Conservation (phyloP, 2,888 invertebrate species). For the Tanypteryx hageni region DNA sequence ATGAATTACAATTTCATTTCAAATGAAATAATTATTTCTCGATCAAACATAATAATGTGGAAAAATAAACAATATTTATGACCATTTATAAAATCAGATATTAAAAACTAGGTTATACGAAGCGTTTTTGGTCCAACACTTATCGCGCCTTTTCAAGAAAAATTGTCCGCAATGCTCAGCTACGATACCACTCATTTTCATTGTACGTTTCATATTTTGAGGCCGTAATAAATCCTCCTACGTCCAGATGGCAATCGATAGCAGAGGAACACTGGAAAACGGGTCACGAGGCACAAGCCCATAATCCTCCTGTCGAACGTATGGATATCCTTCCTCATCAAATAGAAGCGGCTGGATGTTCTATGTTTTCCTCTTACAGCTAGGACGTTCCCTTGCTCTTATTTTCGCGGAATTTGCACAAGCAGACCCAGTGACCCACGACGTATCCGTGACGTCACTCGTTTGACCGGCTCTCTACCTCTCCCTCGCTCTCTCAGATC, state of each 20-base stretch:
- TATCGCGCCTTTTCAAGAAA: too few relatives aligned
- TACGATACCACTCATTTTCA: too few relatives aligned
- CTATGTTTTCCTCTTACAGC: not conserved
- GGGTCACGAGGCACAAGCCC: not conserved
- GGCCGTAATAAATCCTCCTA: too few relatives aligned
- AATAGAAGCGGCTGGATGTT: not conserved
- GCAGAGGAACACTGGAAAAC: not conserved
- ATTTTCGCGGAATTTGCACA: not conserved
- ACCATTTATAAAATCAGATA: too few relatives aligned
- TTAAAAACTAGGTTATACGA: too few relatives aligned
- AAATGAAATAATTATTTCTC: too few relatives aligned
- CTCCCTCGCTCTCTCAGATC: not conserved
- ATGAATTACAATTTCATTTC: too few relatives aligned
- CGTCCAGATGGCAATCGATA: not conserved
- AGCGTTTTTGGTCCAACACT: too few relatives aligned
- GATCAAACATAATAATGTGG: too few relatives aligned
- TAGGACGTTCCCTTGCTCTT: not conserved
- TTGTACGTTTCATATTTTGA: too few relatives aligned
- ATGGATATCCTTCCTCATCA: not conserved
- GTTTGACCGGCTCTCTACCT: slow-evolving; percentile 10
- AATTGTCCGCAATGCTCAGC: too few relatives aligned
- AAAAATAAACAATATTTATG: too few relatives aligned
- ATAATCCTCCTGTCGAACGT: not conserved
- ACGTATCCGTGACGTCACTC: not conserved
- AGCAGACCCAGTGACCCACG: not conserved